Evolutionary conservation across 2,888 invertebrate genomes (phyloP), one percentile per base, ranked within the genome.

Genomic region (Melipona beecheii): DNA sequence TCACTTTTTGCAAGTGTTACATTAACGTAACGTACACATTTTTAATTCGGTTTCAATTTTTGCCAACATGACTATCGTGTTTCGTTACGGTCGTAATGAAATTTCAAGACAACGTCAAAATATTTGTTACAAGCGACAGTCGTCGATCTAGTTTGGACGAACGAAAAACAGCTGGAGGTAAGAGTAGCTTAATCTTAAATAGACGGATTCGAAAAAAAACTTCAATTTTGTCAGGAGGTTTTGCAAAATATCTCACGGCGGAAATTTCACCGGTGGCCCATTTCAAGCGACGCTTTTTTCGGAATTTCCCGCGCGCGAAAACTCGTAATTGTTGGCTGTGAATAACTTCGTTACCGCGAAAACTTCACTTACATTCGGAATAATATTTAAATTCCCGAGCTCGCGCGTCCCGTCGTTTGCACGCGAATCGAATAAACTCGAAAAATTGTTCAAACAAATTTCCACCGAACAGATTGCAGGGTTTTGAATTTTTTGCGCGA

Each of bases 321-420:
- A 75, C 52, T 54, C 58, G 75, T 62, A 60, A 82, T 81, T 82
- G 82, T 82, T 71, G 60, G 66, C 60, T 65, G 81, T 75, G 82
- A 81, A 81, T 80, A 81, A 75, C 71, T 81, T 81, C 60, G 75
- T 82, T 81, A 82, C 58, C 62, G 21, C 36, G 54, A 54, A 68
- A 74, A 36, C 58, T 52, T 66, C 56, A 70, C 66, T 74, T 74
- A 58, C 58, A 17, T 80, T 58, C 27, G 50, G 52, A 68, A 71
- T 66, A 21, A 65, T 56, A 71, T 82, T 80, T 75, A 80, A 82
- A 75, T 56, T 49, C 21, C 5, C 66, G 19, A n/a, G 60, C 70
- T 65, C 64, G 49, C 70, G 52, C 52, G 43, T 9, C 43, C 27
- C 9, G n/a, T 56, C 60, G 56, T n/a, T 15, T n/a, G 27, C 62